Base-by-base conservation (phyloP, 2,797 vertebrate species). In the Enteromius paludinosus region DNA sequence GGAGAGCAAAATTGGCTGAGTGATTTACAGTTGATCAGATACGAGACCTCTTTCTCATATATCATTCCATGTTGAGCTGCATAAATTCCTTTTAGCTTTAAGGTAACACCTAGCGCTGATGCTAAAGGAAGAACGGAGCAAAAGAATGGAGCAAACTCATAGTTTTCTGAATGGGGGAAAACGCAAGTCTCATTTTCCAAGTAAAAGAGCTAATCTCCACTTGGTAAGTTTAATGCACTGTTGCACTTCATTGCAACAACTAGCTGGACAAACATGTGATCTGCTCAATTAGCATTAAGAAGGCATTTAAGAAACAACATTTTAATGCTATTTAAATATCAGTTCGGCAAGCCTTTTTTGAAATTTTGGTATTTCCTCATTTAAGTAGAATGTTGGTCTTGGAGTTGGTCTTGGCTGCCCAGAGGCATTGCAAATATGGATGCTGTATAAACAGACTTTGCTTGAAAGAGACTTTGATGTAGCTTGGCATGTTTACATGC, bases 1-100 rank as follows among this genome's bases (percentile, higher is more conserved):
- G 80, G 23, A 65, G 70, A 73, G 76, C 35, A 54, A 49, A 77
- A 56, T 62, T 62, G 80, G 10, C 25, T 78, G 75, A 61, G 65
- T 62, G 33, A 75, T 79, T 82, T 81, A 49, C 30, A 65, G 75
- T 64, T 74, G 76, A 85, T 83, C 80, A 80, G 83, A 85, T 76
- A 82, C 54, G 52, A 68, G 45, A 66, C 54, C 64, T 65, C 28
- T 30, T 52, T 83, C 6, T 68, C 59, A 30, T 54, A 52, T 61
- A 68, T 83, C 17, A 52, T n/a, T 41, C 38, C 33, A 64, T 56
- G 70, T 23, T 45, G 28, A 77, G 49, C 78, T 18, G 33, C 28
- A 41, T 28, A 70, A 70, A 77, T 83, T 69, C 65, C 81, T 77
- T 70, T 20, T 9, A 75, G 72, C 77, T 65, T 33, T 68, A 25